phyloP scores from a whole-genome alignment of 1,140 invertebrate genomes.

The Caerostris extrusa region DNA sequence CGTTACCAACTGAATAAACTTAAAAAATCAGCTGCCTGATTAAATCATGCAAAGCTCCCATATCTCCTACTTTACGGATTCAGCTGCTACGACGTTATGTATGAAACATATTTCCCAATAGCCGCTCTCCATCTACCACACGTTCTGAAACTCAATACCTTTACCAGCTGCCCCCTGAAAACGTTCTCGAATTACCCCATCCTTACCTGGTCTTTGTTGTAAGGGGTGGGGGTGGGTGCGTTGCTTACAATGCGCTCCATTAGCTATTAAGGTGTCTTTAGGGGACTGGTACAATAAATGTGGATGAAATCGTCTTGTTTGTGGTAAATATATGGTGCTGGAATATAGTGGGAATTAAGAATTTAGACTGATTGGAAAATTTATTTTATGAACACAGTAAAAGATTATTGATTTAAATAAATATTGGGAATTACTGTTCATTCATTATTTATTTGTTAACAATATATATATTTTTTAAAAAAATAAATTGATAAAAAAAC shows the following conservation, averaged over 20 bases:
- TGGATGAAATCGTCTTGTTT: neutral
- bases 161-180: neutral
- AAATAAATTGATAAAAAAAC: no score
- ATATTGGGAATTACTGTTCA: no score
- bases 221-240: neutral
- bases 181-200: conserved; percentile 15
- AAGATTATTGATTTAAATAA: no score
- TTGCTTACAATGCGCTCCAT: neutral
- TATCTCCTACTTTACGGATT: neutral
- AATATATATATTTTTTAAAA: no score
- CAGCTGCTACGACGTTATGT: neutral
- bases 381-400: no score
- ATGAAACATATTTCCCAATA: conserved; percentile 7
- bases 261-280: conserved; percentile 16
- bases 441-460: no score
- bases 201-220: neutral
- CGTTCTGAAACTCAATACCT: neutral
- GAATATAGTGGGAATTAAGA: no score
- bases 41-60: neutral
- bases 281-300: neutral
- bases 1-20: neutral
- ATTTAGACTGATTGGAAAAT: no score
- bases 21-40: neutral
- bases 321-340: neutral
- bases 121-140: neutral